A percentile compares a stretch with the other conserved stretches of the same genome.
Evolutionary conservation across 2,113 vertebrate genomes (phyloP).

Genomic region (Lipotes vexillifer): DNA sequence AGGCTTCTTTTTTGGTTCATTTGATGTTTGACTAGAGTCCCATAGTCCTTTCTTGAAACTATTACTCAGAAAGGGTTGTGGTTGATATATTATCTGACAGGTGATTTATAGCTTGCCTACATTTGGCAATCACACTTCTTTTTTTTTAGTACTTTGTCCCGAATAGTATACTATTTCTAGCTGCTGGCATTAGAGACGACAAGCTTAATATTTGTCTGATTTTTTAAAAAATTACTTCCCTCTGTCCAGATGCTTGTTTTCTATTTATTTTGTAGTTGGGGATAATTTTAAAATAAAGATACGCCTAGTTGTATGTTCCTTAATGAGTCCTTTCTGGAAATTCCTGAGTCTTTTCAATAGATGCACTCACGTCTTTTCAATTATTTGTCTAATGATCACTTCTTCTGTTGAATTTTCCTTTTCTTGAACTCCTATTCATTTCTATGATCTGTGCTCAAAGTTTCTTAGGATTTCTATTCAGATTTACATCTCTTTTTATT

Average conservation of each 20-base stretch:
- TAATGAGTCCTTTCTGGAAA: neutral
- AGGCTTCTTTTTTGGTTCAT: neutral
- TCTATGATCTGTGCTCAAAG: neutral
- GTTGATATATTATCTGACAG: neutral
- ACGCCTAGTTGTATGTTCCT: neutral
- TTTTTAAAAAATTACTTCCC: neutral
- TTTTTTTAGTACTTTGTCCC: neutral
- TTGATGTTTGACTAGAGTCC: neutral
- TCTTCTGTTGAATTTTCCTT: neutral
- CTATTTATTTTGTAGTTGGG: neutral
- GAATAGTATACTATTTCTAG: neutral
- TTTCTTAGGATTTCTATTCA: neutral
- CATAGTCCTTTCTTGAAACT: neutral
- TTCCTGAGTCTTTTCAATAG: neutral
- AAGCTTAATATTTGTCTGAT: neutral
- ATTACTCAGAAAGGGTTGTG: neutral
- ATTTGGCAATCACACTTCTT: neutral
- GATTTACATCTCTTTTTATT: neutral
- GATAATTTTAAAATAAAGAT: neutral
- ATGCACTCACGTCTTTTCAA: neutral
- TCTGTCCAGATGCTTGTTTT: neutral
- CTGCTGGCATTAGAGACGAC: neutral
- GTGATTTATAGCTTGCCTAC: neutral
- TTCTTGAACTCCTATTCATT: neutral
- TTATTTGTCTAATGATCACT: neutral